Percentiles rank a stretch among this genome's conserved stretches.
Conservation (phyloP, 2,888 invertebrate genomes). For the Palloptera scutellata region DNA sequence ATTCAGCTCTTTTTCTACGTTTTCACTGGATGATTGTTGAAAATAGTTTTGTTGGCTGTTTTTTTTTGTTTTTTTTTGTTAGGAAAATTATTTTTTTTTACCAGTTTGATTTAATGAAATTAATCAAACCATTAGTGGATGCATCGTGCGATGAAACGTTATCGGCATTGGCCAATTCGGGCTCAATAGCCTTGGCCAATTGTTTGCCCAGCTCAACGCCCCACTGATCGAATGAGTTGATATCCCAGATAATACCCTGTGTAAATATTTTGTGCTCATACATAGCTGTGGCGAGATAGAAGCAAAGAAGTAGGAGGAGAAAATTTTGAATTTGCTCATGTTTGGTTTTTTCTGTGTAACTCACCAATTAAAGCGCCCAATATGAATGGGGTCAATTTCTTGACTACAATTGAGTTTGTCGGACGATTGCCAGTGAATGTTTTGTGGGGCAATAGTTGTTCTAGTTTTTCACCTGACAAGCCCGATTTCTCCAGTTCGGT, state of each 20-base stretch:
- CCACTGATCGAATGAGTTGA: conserved; percentile 99
- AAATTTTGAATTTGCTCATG: neutral
- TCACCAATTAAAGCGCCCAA: conserved; percentile 92
- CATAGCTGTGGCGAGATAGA: conserved; percentile 71
- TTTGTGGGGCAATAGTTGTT: conserved; percentile 91
- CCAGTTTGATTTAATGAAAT: conserved; percentile 83
- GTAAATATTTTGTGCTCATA: conserved; percentile 99
- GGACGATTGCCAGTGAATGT: conserved; percentile 97
- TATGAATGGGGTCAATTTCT: conserved; percentile 90
- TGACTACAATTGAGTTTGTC: conserved; percentile 94
- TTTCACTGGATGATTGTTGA: too few relatives aligned
- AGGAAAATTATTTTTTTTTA: conserved; percentile 29
- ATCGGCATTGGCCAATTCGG: conserved; percentile 78
- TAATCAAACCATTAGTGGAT: conserved; percentile 97
- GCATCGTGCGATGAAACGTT: conserved; percentile 82
- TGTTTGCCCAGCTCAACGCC: conserved; percentile 99
- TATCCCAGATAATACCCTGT: conserved; percentile 98
- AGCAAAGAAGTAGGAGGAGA: neutral
- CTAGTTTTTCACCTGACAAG: conserved; percentile 74
- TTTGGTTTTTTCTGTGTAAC: neutral
- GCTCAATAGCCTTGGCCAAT: conserved; percentile 97
- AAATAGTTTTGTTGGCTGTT: too few relatives aligned
- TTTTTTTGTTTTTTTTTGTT: too few relatives aligned
- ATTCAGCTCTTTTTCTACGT: too few relatives aligned
- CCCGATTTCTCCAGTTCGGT: conserved; percentile 84